Evolutionary conservation across 37 sponge, comb jelly and placozoan genomes (phyloP).

Genomic region (Theonella swinhoei): DNA sequence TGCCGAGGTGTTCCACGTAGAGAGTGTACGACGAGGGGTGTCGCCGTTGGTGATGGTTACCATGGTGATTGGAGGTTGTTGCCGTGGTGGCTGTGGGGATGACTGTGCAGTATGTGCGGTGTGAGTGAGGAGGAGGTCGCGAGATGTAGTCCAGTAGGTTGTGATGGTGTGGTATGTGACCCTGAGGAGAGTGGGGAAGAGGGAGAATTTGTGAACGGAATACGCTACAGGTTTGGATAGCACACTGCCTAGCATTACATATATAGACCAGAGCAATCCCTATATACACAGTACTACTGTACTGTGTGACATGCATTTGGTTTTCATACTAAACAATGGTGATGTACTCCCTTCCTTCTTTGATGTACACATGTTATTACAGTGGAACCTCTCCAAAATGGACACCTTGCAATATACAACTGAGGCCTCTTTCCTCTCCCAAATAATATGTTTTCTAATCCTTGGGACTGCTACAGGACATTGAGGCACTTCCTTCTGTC

Average conservation of each 20-base stretch:
- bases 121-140: conserved; percentile 67
- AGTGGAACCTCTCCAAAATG: no score
- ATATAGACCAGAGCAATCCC: no score
- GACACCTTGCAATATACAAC: no score
- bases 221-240: background rate
- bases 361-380: no score
- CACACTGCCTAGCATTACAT: background rate
- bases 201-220: background rate
- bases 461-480: no score
- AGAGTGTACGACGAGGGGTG: conserved; percentile 85
- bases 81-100: conserved; percentile 44
- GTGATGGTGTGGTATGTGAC: conserved; percentile 65
- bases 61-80: background rate
- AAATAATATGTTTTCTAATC: no score
- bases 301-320: no score
- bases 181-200: conserved; percentile 47
- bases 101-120: conserved; percentile 88
- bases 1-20: conserved; percentile 90
- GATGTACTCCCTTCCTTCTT: no score
- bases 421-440: no score
- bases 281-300: no score
- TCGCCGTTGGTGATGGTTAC: conserved; percentile 26
- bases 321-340: no score
- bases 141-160: conserved; percentile 69
- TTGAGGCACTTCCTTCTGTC: no score